These are phyloP conservation scores for Hyphantria cunea DNA, from an alignment of 1,140 invertebrate genomes.

Conservation along the genomic window DNA sequence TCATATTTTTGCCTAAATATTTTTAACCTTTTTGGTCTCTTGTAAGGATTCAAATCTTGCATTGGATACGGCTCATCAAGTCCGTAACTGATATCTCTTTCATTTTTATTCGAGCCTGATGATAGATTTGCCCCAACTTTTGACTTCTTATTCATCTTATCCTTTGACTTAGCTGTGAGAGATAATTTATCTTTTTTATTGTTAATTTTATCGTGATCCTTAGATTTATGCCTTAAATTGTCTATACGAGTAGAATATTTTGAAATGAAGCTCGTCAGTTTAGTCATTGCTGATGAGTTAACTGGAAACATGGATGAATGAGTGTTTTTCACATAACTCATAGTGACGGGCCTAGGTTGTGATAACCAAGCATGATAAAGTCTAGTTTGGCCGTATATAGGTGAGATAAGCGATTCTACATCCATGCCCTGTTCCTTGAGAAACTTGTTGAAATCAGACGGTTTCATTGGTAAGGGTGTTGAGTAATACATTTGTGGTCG, in stretches of 20 bases:
- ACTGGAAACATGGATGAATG: neutral
- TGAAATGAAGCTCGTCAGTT: neutral
- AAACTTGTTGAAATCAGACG: constrained; percentile 55
- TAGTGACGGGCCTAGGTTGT: neutral
- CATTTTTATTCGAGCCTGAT: too few species aligned
- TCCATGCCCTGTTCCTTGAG: constrained; percentile 54
- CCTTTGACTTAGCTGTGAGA: too few species aligned
- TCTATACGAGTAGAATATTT: neutral
- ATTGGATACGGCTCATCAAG: too few species aligned
- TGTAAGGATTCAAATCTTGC: too few species aligned
- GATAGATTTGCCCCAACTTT: too few species aligned
- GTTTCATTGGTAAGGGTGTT: constrained; percentile 61
- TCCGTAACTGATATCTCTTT: too few species aligned
- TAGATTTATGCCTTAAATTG: neutral
- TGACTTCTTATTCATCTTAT: too few species aligned
- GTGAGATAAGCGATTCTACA: constrained; percentile 50
- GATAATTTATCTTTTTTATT: too few species aligned
- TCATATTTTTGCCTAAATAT: too few species aligned
- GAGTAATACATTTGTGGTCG: constrained; percentile 51
- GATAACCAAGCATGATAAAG: neutral
- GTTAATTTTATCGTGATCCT: neutral
- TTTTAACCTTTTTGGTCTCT: too few species aligned
- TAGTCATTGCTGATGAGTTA: neutral
- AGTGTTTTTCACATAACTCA: neutral
- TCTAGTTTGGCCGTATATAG: constrained; percentile 30